phyloP scores from a whole-genome alignment of 2,113 vertebrate genomes.

The Prionailurus viverrinus region DNA sequence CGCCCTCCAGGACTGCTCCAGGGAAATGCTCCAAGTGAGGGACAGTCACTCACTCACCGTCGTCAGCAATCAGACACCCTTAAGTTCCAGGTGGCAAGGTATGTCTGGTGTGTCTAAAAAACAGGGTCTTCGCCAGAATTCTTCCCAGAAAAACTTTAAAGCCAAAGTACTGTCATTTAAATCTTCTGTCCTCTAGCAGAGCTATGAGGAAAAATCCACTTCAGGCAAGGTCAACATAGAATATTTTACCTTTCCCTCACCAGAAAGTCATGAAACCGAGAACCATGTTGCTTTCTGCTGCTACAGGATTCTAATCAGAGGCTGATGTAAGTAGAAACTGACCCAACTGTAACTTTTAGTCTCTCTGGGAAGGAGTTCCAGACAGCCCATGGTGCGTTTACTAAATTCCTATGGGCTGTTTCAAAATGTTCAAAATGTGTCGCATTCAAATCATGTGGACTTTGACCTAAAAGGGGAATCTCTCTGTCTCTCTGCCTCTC shows the following conservation, averaged over 20 bases:
- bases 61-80: rapidly evolving
- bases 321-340: slow-evolving; percentile 9
- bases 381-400: slow-evolving; percentile 2
- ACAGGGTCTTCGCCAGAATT: not conserved
- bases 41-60: rapidly evolving
- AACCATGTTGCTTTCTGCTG: not conserved
- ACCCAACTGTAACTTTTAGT: not conserved
- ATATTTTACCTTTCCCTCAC: not conserved
- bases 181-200: not conserved
- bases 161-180: not conserved
- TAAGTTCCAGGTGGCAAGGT: too few relatives aligned
- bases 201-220: not conserved
- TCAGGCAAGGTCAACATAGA: not conserved
- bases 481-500: not conserved
- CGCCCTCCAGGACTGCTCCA: not conserved
- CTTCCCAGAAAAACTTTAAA: not conserved
- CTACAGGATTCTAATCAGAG: slow-evolving; percentile 36
- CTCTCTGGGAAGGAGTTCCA: slow-evolving; percentile 37
- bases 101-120: not conserved
- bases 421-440: slow-evolving; percentile 64
- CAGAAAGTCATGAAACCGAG: not conserved
- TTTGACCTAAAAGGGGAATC: not conserved
- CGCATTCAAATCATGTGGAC: not conserved
- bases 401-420: slow-evolving; percentile 32
- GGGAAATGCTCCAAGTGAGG: rapidly evolving